Evolutionary conservation across 2,888 invertebrate genomes (phyloP), one percentile per base, ranked within the genome.

Genomic region (Molanna angustata): DNA sequence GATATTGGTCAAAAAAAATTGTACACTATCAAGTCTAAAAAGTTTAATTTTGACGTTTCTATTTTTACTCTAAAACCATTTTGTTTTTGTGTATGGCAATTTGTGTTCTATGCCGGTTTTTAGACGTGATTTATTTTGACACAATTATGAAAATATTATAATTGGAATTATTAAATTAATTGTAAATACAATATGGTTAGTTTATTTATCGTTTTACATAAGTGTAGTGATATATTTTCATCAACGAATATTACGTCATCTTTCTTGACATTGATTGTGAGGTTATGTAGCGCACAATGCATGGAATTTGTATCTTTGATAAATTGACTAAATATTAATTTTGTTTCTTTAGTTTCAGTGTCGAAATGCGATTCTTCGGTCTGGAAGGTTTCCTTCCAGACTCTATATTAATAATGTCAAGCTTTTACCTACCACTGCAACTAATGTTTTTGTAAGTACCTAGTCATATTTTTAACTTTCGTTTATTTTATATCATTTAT

Each of bases 331-430:
- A 18, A 21, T 43, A 22, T 44, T 48, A 18, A n/a, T 13, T 14
- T 18, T 47, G 19, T 46, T 49, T 20, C 56, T 58, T 43, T 46
- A 58, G 58, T 48, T 52, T 41, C 54, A 51, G 20, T 58, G 52
- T 49, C 53, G 42, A 33, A 40, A 52, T 42, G 49, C 40, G n/a
- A 27, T 58, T 20, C 51, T 44, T 43, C 45, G 42, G 9, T 53
- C 45, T 35, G 54, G 53, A 19, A 58, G 37, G 21, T 33, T 54
- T 33, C 47, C 53, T 3, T 53, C 53, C 32, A 54, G 44, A n/a
- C 33, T 58, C 21, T 46, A 45, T 31, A 44, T 45, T 19, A 39
- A 57, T 31, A 31, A 46, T 51, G 39, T 44, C 32, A 43, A 33
- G 18, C 27, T 49, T 47, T 39, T 52, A 27, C 51, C 53, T 9